phyloP scores from a whole-genome alignment of 1,140 invertebrate genomes.

The Anthonomus grandis region DNA sequence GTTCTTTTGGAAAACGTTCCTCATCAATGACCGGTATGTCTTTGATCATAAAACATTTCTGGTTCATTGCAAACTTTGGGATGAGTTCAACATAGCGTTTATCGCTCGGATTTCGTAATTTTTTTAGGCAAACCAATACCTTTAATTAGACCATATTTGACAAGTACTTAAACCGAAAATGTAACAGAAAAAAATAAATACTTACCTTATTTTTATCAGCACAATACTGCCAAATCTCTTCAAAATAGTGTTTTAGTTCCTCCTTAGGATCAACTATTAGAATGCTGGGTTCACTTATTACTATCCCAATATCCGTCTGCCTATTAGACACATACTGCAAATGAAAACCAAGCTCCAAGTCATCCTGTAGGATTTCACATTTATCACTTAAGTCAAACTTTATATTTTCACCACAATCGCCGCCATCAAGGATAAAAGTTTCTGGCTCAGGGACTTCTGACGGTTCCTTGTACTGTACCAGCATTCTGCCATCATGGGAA shows the following conservation, averaged over 20 bases:
- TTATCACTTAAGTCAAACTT: conserved; percentile 23
- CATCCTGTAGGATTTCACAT: conserved; percentile 10
- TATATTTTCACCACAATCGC: not conserved
- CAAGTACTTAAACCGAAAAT: not conserved
- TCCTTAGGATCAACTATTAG: conserved; percentile 32
- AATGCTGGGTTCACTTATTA: conserved; percentile 15
- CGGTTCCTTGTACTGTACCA: conserved; percentile 4
- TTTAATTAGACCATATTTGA: no score
- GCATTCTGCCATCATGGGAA: conserved; percentile 25
- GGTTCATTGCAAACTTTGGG: conserved; percentile 30
- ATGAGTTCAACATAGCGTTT: conserved; percentile 34
- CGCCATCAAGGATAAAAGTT: not conserved
- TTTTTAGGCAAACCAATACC: conserved; percentile 34
- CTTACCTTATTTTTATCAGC: conserved; percentile 30
- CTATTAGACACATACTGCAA: conserved; percentile 33
- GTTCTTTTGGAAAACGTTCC: conserved; percentile 11
- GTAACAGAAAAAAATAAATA: not conserved
- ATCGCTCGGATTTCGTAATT: conserved; percentile 20
- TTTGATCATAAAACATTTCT: conserved; percentile 30
- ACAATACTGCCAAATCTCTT: conserved; percentile 38
- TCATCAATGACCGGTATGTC: conserved; percentile 32
- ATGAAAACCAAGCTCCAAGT: conserved; percentile 31
- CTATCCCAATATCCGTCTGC: conserved; percentile 22
- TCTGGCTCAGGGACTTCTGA: not conserved
- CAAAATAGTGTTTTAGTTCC: conserved; percentile 25